Base-by-base conservation (phyloP, 2,113 vertebrate species). In the Clarias macrocephalus region DNA sequence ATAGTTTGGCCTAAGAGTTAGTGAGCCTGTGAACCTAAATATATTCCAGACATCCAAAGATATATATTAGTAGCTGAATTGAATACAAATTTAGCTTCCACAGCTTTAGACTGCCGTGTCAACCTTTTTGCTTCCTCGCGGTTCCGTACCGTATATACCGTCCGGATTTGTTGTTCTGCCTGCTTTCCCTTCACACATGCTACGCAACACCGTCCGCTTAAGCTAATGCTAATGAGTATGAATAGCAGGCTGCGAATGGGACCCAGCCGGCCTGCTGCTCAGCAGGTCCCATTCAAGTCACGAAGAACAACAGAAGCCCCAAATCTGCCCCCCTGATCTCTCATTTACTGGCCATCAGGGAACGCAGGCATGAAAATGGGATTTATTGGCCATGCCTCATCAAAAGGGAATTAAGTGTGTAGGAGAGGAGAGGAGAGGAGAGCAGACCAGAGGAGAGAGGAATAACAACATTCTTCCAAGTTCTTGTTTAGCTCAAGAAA, bases 301-400 rank as follows among this genome's bases (percentile, higher is more conserved):
- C 94, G 94, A 85, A 85, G 92, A 92, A 93, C 33, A 57, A 90
- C 91, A 93, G 94, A 95, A 95, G 94, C 82, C 92, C 93, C 95
- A 96, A 97, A 97, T 96, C 95, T 94, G 91, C 92, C 92, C 95
- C 94, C 96, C 96, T 97, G 96, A 96, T 97, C 96, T 94, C 93
- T 95, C 95, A 95, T 95, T 95, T 97, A 96, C 96, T 96, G 95
- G 96, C 94, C 96, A 95, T 94, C 88, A 92, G 93, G 94, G 95
- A 95, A 95, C 94, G 94, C 94, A 94, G 92, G 94, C 93, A 93
- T 95, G 94, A 93, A 95, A 95, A 93, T 89, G 94, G 95, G 96
- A 96, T 97, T 97, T 96, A 97, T 97, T 97, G 97, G 95, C 94
- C 93, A 95, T 96, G 96, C 95, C 94, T 96, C 94, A 93, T 95